A percentile compares a stretch with the other conserved stretches of the same genome.
Evolutionary conservation across 2,888 invertebrate genomes (phyloP).

Genomic region (Muschampia plurimacula): DNA sequence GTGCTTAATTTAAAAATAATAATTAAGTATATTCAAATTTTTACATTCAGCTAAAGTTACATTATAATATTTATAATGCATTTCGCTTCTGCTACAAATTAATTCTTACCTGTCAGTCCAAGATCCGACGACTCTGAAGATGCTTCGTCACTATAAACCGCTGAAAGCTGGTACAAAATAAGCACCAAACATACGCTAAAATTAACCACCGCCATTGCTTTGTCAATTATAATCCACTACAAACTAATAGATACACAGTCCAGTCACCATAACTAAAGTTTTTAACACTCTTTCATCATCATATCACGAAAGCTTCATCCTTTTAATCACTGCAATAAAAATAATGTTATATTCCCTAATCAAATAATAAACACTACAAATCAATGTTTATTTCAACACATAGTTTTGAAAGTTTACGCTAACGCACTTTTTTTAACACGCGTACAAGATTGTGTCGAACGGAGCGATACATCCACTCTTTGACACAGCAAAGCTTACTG

Average conservation of each 20-base stretch:
- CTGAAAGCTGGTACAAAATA: slow-evolving; percentile 70
- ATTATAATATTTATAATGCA: neutral
- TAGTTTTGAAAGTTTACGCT: slow-evolving; percentile 28
- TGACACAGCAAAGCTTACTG: slow-evolving; percentile 58
- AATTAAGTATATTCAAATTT: neutral
- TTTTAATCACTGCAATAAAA: slow-evolving; percentile 51
- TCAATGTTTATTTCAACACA: slow-evolving; percentile 16
- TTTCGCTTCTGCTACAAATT: slow-evolving; percentile 13
- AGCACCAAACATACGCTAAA: slow-evolving; percentile 75
- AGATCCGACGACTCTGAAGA: slow-evolving; percentile 75
- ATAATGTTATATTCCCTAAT: slow-evolving; percentile 27
- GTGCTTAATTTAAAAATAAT: no score
- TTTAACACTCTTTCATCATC: slow-evolving; percentile 54
- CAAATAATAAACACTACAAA: neutral
- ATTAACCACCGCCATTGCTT: slow-evolving; percentile 76
- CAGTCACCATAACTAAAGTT: slow-evolving; percentile 64
- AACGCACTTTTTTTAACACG: slow-evolving; percentile 55
- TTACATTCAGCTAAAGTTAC: neutral
- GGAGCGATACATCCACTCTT: slow-evolving; percentile 45
- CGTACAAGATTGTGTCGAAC: slow-evolving; percentile 52
- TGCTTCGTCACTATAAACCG: slow-evolving; percentile 67
- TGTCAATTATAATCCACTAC: slow-evolving; percentile 64
- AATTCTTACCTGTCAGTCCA: slow-evolving; percentile 66
- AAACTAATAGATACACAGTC: slow-evolving; percentile 63
- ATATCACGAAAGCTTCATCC: slow-evolving; percentile 53